Conservation (phyloP, 2,113 vertebrate genomes). For the Eudyptes chrysolophus region DNA sequence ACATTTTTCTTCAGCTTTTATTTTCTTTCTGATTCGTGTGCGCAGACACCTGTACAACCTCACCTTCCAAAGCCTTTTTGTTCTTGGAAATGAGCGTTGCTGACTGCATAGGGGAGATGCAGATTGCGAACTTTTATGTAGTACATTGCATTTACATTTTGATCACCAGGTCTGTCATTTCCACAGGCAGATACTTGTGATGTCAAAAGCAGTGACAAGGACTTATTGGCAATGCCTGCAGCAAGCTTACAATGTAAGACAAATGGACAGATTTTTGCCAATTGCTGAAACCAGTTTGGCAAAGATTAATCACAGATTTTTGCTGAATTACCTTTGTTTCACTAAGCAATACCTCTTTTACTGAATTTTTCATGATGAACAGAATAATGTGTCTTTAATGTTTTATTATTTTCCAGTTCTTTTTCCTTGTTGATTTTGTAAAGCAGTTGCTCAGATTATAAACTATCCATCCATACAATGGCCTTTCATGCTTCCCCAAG, state of each 20-base stretch:
- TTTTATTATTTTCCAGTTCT: background rate
- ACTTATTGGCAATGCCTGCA: background rate
- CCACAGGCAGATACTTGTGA: background rate
- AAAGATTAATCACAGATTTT: background rate
- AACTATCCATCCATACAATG: background rate
- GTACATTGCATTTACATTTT: background rate
- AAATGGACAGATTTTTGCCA: background rate
- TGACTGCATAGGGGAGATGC: background rate
- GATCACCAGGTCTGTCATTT: background rate
- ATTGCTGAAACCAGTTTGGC: background rate
- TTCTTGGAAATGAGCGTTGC: background rate
- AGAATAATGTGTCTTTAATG: background rate
- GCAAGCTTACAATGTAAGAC: background rate
- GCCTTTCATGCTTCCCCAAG: background rate
- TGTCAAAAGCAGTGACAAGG: background rate
- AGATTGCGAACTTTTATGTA: background rate
- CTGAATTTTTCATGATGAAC: background rate
- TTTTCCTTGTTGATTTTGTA: background rate
- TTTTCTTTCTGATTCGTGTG: background rate
- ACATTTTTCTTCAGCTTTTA: background rate
- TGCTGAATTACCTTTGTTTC: background rate
- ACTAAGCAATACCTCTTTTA: background rate
- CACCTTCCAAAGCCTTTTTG: background rate
- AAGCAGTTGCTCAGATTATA: background rate
- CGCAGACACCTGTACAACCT: background rate